A percentile compares a stretch with the other conserved stretches of the same genome.
Evolutionary conservation across 2,113 vertebrate species (phyloP).

Genomic region (Colius striatus): DNA sequence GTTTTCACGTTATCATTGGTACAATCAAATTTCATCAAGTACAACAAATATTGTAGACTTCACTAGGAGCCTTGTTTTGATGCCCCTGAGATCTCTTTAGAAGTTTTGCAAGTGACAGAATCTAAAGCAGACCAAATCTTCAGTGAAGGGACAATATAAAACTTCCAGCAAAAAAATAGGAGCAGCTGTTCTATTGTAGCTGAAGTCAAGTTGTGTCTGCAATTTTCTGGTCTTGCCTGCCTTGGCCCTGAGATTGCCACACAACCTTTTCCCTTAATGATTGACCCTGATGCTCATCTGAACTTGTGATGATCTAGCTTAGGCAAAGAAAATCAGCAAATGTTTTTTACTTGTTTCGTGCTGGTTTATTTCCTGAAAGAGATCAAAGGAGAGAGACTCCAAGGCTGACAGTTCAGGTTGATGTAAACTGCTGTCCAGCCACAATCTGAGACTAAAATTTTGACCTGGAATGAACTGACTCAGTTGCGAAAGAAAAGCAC

Average conservation of each 20-base stretch:
- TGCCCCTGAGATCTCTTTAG: background rate
- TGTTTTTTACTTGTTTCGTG: background rate
- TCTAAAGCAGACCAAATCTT: background rate
- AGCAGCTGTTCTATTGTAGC: background rate
- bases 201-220: background rate
- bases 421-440: conserved; percentile 14
- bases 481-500: background rate
- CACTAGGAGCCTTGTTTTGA: background rate
- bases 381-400: background rate
- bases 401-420: conserved; percentile 14
- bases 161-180: background rate
- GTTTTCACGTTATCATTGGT: background rate
- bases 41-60: background rate
- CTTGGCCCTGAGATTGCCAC: background rate
- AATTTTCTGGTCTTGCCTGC: background rate
- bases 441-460: conserved; percentile 27
- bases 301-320: background rate
- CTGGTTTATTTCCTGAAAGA: conserved; percentile 1
- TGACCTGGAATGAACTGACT: background rate
- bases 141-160: background rate
- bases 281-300: background rate
- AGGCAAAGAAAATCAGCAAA: background rate
- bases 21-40: background rate
- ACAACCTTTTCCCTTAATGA: background rate
- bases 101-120: background rate